phyloP scores from a whole-genome alignment of 2,888 invertebrate genomes.

The Aquatica leii region DNA sequence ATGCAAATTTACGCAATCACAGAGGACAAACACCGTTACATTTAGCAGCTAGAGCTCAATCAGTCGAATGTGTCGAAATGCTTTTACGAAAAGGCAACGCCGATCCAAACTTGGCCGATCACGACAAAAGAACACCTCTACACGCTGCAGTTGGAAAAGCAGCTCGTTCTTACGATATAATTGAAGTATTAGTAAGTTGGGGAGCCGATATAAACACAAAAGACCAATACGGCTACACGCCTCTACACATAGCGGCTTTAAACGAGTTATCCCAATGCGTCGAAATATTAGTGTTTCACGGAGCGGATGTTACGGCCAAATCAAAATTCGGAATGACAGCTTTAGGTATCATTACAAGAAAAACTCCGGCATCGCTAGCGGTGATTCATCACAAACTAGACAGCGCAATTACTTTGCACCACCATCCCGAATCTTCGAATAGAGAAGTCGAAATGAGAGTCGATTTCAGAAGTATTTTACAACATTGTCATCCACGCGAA shows the following conservation, averaged over 20 bases:
- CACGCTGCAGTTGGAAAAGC: slow-evolving; percentile 89
- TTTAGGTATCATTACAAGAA: slow-evolving; percentile 83
- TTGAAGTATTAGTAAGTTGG: slow-evolving; percentile 80
- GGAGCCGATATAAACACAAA: slow-evolving; percentile 84
- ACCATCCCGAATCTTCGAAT: slow-evolving; percentile 78
- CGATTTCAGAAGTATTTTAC: slow-evolving; percentile 82
- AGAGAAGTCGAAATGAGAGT: slow-evolving; percentile 83
- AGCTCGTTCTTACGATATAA: slow-evolving; percentile 80
- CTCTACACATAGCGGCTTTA: slow-evolving; percentile 84
- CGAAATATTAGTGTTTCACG: slow-evolving; percentile 82
- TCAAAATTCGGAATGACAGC: slow-evolving; percentile 89
- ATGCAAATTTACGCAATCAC: slow-evolving; percentile 77
- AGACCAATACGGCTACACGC: slow-evolving; percentile 86
- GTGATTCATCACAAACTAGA: slow-evolving; percentile 85
- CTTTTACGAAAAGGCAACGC: slow-evolving; percentile 77
- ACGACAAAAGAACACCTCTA: slow-evolving; percentile 81
- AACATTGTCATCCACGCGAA: slow-evolving; percentile 84
- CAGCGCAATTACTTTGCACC: slow-evolving; percentile 79
- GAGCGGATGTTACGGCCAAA: slow-evolving; percentile 88
- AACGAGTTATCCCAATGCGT: slow-evolving; percentile 88
- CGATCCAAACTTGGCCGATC: slow-evolving; percentile 81
- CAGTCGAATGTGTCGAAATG: slow-evolving; percentile 82
- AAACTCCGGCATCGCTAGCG: slow-evolving; percentile 85
- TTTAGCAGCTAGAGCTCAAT: slow-evolving; percentile 81
- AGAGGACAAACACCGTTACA: slow-evolving; percentile 87